These are phyloP conservation scores for Melanotaenia boesemani DNA, from an alignment of 2,797 vertebrate species.

Conservation along the genomic window DNA sequence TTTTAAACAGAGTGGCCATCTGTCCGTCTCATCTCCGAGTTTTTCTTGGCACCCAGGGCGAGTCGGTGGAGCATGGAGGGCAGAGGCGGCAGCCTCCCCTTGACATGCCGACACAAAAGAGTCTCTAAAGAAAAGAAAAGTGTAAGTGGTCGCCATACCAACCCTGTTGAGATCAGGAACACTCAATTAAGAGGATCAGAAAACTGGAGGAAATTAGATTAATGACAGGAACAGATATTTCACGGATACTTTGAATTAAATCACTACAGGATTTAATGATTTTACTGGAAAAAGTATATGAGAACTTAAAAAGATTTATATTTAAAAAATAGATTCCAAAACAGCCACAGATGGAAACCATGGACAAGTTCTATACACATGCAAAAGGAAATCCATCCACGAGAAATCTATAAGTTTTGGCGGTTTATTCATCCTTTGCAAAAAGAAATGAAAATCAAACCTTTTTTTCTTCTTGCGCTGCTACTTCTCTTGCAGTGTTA, in stretches of 20 bases:
- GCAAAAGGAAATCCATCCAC: no score
- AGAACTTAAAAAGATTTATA: no score
- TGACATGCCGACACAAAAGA: constrained; percentile 62
- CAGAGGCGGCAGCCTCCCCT: constrained; percentile 44
- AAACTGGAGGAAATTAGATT: background rate
- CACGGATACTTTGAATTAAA: background rate
- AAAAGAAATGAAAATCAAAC: no score
- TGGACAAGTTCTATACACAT: no score
- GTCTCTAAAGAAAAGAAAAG: constrained; percentile 66
- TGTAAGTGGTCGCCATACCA: constrained; percentile 63
- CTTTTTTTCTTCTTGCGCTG: no score
- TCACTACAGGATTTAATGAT: background rate
- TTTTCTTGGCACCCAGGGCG: constrained; percentile 75
- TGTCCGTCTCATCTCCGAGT: constrained; percentile 74
- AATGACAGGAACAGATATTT: background rate
- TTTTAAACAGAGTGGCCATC: constrained; percentile 81
- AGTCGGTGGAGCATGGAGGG: constrained; percentile 15
- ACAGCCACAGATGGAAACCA: no score
- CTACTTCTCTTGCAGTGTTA: no score
- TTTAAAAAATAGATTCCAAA: no score
- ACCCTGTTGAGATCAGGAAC: constrained; percentile 51
- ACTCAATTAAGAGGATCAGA: background rate
- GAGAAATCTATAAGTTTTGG: no score
- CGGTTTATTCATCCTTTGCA: no score
- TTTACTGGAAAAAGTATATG: background rate